Evolutionary conservation across 2,888 invertebrate genomes (phyloP), one percentile per base, ranked within the genome.

Genomic region (Ypsolopha scabrella): DNA sequence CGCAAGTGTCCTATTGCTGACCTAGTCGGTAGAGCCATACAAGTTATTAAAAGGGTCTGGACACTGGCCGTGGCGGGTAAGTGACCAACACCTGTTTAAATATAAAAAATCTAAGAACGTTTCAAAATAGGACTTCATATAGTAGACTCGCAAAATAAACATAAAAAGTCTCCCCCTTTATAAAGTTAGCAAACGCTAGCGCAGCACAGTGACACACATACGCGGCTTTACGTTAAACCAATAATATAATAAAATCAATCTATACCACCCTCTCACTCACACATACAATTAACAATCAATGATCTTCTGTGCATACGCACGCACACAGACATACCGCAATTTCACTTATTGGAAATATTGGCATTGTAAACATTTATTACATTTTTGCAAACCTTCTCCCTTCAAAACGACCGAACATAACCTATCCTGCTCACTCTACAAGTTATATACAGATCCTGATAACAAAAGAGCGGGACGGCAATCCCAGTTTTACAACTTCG

Each of bases 181-280:
- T 76, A 70, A 62, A 54, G 24, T 39, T 51, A 62, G 62, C 68
- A 70, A 66, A 69, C 63, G 62, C 60, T 65, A 73, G 71, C 72
- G 66, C 77, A 81, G 67, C 82, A 82, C 83, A 83, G 74, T 83
- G 85, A 85, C 82, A 85, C 79, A 85, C 76, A 85, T 82, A 83
- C 82, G 85, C 62, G 83, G 85, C 82, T 85, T 80, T 80, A 80
- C 72, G 76, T 78, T 83, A 85, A 85, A 83, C 83, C 85, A 83
- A 85, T 83, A 86, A 83, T 83, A 79, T 72, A 82, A 83, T 78
- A 73, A 81, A 86, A 83, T 82, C 83, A 83, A 85, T 85, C 82
- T 71, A 80, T 78, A 77, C 76, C 75, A 77, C 80, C 83, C 83
- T 82, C 83, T 75, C 68, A 72, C 75, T 51, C 78, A 79, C 72